phyloP scores from a whole-genome alignment of 2,113 vertebrate species.

The Triplophysa siluroides region DNA sequence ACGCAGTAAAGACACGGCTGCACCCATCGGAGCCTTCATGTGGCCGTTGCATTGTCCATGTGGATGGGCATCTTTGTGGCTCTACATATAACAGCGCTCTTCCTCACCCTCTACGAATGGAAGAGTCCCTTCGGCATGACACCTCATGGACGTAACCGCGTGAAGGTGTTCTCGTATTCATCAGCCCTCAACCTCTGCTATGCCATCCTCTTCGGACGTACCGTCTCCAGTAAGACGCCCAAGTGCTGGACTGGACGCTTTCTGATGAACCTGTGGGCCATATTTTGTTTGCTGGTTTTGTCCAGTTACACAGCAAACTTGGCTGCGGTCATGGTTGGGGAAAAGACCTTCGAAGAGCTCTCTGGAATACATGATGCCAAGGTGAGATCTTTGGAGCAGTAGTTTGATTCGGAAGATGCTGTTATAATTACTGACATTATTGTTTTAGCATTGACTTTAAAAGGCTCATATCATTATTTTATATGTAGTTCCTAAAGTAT shows the following conservation, averaged over 20 bases:
- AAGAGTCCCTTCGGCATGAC: constrained; percentile 96
- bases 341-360: constrained; percentile 93
- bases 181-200: constrained; percentile 98
- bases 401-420: background rate
- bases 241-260: constrained; percentile 96
- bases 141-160: constrained; percentile 86
- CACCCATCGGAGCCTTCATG: constrained; percentile 93
- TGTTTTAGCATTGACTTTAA: background rate
- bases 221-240: constrained; percentile 92
- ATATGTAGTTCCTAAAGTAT: too few relatives aligned
- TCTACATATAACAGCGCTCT: constrained; percentile 88
- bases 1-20: constrained; percentile 86
- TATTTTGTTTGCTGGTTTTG: constrained; percentile 96
- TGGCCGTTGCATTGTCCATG: constrained; percentile 97
- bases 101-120: constrained; percentile 97
- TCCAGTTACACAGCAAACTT: constrained; percentile 98
- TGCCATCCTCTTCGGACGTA: constrained; percentile 93
- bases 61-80: constrained; percentile 95
- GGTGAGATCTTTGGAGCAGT: constrained; percentile 70
- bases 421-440: background rate
- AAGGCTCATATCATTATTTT: background rate
- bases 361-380: constrained; percentile 94
- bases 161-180: constrained; percentile 93
- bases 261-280: constrained; percentile 98
- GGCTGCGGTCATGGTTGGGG: constrained; percentile 95